phyloP scores from a whole-genome alignment of 2,113 vertebrate species.

The Lepus europaeus region DNA sequence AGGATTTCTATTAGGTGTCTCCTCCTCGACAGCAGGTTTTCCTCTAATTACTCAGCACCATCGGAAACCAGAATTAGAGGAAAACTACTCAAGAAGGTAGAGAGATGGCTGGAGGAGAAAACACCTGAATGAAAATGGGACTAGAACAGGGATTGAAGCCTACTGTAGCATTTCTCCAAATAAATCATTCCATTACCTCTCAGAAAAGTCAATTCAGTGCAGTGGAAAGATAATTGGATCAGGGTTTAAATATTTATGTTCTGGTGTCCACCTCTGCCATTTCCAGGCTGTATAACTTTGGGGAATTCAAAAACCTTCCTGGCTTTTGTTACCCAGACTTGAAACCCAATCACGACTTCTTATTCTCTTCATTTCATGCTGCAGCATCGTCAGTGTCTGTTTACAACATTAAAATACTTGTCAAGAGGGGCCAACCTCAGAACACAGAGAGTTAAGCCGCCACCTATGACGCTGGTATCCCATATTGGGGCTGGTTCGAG shows the following conservation, averaged over 20 bases:
- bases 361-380: slow-evolving; percentile 4
- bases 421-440: background rate
- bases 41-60: slow-evolving; percentile 49
- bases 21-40: background rate
- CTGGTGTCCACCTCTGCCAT: background rate
- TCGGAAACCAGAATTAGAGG: slow-evolving; percentile 8
- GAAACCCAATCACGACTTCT: background rate
- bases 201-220: slow-evolving; percentile 19
- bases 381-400: background rate
- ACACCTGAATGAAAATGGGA: background rate
- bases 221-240: slow-evolving; percentile 24
- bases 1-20: background rate
- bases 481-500: too few species aligned
- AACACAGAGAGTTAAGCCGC: too few species aligned
- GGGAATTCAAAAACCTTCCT: slow-evolving; percentile 39
- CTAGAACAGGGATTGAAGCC: slow-evolving; percentile 40
- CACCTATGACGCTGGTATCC: too few species aligned
- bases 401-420: slow-evolving; percentile 38
- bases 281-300: background rate
- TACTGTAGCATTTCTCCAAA: slow-evolving; percentile 18
- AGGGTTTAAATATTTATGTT: background rate
- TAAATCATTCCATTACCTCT: slow-evolving; percentile 12
- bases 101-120: background rate
- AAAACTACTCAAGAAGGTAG: slow-evolving; percentile 11
- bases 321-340: background rate